Evolutionary conservation across 1,140 invertebrate species (phyloP).

Genomic region (Hycleus phaleratus): DNA sequence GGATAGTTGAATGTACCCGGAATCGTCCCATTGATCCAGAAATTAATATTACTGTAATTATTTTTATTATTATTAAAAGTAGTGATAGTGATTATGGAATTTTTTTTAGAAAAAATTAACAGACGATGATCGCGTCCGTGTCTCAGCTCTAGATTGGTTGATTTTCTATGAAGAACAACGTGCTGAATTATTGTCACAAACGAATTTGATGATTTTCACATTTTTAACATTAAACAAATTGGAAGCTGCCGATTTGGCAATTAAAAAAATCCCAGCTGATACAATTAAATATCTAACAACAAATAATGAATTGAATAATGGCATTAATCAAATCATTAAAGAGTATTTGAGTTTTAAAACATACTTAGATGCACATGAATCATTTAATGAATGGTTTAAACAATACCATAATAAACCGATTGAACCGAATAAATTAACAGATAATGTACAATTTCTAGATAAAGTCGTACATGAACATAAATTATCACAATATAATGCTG

Average conservation of each 20-base stretch:
- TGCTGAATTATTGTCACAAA: conserved; percentile 72
- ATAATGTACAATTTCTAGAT: conserved; percentile 71
- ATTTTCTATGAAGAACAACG: conserved; percentile 70
- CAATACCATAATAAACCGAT: conserved; percentile 71
- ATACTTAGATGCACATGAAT: conserved; percentile 76
- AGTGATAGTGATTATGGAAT: background rate
- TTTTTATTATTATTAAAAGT: background rate
- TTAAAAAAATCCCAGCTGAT: conserved; percentile 59
- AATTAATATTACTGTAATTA: conserved; percentile 20
- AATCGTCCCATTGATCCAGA: conserved; percentile 27
- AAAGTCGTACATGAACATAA: conserved; percentile 81
- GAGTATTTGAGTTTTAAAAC: conserved; percentile 72
- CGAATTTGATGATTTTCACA: conserved; percentile 79
- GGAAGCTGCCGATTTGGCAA: conserved; percentile 60
- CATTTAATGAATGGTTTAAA: conserved; percentile 82
- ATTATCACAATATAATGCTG: conserved; percentile 65
- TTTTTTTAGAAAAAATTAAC: conserved; percentile 44
- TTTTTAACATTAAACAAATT: conserved; percentile 64
- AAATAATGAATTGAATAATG: conserved; percentile 46
- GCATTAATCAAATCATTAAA: conserved; percentile 53
- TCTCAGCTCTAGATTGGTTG: conserved; percentile 83
- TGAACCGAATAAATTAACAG: conserved; percentile 48
- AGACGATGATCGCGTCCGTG: conserved; percentile 61
- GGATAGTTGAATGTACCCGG: conserved; percentile 71
- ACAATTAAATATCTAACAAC: conserved; percentile 52